Percentiles rank a stretch among this genome's conserved stretches.
These are phyloP conservation scores for Corythoichthys haematopterus DNA, from an alignment of 2,113 vertebrate species.

Conservation along the genomic window DNA sequence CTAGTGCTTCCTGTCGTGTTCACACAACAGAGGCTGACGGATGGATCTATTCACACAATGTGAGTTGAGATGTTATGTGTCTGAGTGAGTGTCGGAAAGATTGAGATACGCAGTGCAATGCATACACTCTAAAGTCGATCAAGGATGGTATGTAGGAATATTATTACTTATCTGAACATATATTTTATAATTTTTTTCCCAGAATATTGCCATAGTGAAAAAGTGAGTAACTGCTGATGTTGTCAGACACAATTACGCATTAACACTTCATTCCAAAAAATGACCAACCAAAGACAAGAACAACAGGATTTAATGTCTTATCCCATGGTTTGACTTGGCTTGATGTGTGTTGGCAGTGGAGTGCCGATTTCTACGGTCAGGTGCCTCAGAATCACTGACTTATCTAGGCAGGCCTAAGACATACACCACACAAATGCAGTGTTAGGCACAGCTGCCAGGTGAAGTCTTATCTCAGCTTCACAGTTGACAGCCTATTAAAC, in stretches of 20 bases:
- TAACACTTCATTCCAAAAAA: background rate
- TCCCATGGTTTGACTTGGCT: too few relatives aligned
- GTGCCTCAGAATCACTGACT: slow-evolving; percentile 36
- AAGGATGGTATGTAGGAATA: too few relatives aligned
- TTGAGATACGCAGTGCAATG: background rate
- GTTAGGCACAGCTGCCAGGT: slow-evolving; percentile 50
- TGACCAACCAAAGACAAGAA: slow-evolving; percentile 15
- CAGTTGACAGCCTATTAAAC: slow-evolving; percentile 30
- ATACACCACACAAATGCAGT: slow-evolving; percentile 13
- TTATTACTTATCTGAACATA: too few relatives aligned
- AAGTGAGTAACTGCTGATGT: background rate
- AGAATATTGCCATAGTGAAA: background rate
- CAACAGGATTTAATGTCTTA: too few relatives aligned
- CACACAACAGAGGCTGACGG: slow-evolving; percentile 42
- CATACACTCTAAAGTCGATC: background rate
- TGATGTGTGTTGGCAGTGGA: slow-evolving; percentile 25
- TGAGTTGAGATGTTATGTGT: slow-evolving; percentile 32
- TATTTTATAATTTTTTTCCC: background rate
- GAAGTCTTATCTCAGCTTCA: slow-evolving; percentile 52
- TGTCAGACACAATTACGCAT: background rate
- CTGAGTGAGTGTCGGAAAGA: background rate
- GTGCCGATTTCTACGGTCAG: slow-evolving; percentile 30
- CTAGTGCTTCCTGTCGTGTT: slow-evolving; percentile 62
- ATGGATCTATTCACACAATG: slow-evolving; percentile 25
- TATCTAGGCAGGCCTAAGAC: slow-evolving; percentile 29